Percentiles rank a stretch among this genome's conserved stretches.
Conservation (phyloP, 2,113 vertebrate genomes). For the Butorides virescens region DNA sequence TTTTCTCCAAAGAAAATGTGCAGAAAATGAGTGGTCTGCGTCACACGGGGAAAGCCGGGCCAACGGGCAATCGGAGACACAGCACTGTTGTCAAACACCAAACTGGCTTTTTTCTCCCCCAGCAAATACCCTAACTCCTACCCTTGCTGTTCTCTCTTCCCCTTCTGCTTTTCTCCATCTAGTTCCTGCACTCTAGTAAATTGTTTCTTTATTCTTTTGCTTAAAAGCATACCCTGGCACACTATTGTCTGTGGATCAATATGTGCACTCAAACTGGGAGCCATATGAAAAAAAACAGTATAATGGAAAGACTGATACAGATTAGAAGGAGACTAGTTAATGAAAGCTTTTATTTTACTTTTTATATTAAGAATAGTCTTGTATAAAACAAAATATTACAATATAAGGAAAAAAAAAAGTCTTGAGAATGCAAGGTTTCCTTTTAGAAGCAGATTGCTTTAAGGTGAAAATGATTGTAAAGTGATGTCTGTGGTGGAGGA, state of each 20-base stretch:
- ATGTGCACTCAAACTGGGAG: background rate
- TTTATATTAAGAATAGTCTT: background rate
- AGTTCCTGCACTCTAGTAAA: slow-evolving; percentile 12
- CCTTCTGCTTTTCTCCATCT: background rate
- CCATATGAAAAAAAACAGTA: background rate
- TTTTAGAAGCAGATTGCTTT: background rate
- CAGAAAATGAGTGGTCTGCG: background rate
- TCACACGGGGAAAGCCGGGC: background rate
- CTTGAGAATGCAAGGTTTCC: background rate
- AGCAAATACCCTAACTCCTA: background rate
- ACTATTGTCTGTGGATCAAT: slow-evolving; percentile 28
- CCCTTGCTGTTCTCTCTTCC: background rate
- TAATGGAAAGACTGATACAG: background rate
- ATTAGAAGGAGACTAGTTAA: slow-evolving; percentile 9
- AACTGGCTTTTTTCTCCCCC: background rate
- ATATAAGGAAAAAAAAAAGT: background rate
- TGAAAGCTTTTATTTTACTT: background rate
- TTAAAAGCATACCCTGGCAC: slow-evolving; percentile 21
- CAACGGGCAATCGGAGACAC: background rate
- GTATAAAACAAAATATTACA: background rate
- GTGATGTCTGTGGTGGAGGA: background rate
- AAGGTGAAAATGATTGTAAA: background rate
- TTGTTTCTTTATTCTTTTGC: slow-evolving; percentile 32
- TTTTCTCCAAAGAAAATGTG: background rate
- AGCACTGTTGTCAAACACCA: background rate